Evolutionary conservation across 2,888 invertebrate genomes (phyloP).

Genomic region (Disparrhopalites patrizii): DNA sequence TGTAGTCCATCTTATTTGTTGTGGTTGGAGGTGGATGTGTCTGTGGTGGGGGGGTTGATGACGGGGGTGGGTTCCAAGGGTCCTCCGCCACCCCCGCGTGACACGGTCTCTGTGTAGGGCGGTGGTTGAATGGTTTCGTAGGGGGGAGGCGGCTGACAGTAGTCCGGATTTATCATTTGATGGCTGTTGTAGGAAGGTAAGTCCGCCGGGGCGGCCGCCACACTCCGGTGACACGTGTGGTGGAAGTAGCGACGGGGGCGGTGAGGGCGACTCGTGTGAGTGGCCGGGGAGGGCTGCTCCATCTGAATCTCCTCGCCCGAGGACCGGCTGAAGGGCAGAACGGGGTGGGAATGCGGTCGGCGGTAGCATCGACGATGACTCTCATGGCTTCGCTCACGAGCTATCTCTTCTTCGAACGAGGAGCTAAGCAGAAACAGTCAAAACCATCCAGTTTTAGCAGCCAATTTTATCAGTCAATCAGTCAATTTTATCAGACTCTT

Average conservation of each 20-base stretch:
- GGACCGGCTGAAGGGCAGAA: slow-evolving; percentile 12
- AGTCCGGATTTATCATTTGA: background rate
- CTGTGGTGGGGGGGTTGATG: slow-evolving; percentile 1
- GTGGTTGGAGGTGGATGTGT: background rate
- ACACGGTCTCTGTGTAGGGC: slow-evolving; percentile 14
- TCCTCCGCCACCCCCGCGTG: background rate
- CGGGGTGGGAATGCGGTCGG: slow-evolving; percentile 3
- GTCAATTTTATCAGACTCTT: too few relatives aligned
- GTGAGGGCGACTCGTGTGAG: background rate
- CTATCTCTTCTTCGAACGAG: slow-evolving; percentile 17
- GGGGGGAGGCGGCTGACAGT: slow-evolving; percentile 14
- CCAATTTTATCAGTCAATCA: too few relatives aligned
- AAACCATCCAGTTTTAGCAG: too few relatives aligned
- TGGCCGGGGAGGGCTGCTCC: background rate
- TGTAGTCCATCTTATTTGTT: background rate
- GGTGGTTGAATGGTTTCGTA: slow-evolving; percentile 20
- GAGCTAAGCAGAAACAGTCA: slow-evolving; percentile 12
- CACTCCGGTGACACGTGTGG: slow-evolving; percentile 21
- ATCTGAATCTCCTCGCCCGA: slow-evolving; percentile 7
- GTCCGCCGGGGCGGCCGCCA: slow-evolving; percentile 5
- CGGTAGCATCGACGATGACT: slow-evolving; percentile 24
- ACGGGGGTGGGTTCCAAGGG: background rate
- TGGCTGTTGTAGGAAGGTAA: slow-evolving; percentile 6
- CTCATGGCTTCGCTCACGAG: slow-evolving; percentile 13
- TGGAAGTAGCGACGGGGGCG: slow-evolving; percentile 9